Percentiles rank a stretch among this genome's conserved stretches.
Evolutionary conservation across 2,113 vertebrate genomes (phyloP).

Genomic region (Podarcis raffonei): DNA sequence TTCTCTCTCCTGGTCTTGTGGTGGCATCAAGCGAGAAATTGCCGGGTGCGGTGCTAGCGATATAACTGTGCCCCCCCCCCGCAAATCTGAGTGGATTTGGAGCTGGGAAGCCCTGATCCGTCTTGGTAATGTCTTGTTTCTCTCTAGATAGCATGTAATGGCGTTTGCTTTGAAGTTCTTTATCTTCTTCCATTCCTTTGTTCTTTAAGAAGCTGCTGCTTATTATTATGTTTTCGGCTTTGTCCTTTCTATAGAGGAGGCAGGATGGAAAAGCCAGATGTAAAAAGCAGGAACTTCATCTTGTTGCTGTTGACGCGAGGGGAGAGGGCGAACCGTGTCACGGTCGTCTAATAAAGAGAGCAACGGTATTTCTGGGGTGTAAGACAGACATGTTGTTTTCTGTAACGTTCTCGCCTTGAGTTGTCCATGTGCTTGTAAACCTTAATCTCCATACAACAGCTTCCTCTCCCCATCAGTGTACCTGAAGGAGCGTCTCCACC

Average conservation of each 20-base stretch:
- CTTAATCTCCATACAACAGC: not conserved
- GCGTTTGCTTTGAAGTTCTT: conserved; percentile 14
- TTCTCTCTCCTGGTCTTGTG: not conserved
- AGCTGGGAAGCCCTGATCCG: not conserved
- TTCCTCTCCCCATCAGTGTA: no score
- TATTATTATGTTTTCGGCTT: not conserved
- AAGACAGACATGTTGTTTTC: not conserved
- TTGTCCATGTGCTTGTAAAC: not conserved
- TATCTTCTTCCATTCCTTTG: conserved; percentile 8
- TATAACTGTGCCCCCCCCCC: not conserved
- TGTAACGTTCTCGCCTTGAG: not conserved
- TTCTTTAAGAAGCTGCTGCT: not conserved
- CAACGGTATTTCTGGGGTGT: not conserved
- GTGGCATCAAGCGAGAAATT: not conserved
- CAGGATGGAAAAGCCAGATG: not conserved
- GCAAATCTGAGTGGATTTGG: not conserved
- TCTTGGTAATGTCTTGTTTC: conserved; percentile 4
- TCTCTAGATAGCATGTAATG: not conserved
- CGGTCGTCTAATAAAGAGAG: not conserved
- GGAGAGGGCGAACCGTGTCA: not conserved
- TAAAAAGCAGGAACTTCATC: not conserved
- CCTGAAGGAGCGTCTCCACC: no score
- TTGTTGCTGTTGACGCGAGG: not conserved
- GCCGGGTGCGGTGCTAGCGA: rapidly evolving
- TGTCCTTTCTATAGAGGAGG: not conserved